A percentile compares a stretch with the other conserved stretches of the same genome.
phyloP scores from a whole-genome alignment of 1,140 invertebrate species.

The Caerostris extrusa region DNA sequence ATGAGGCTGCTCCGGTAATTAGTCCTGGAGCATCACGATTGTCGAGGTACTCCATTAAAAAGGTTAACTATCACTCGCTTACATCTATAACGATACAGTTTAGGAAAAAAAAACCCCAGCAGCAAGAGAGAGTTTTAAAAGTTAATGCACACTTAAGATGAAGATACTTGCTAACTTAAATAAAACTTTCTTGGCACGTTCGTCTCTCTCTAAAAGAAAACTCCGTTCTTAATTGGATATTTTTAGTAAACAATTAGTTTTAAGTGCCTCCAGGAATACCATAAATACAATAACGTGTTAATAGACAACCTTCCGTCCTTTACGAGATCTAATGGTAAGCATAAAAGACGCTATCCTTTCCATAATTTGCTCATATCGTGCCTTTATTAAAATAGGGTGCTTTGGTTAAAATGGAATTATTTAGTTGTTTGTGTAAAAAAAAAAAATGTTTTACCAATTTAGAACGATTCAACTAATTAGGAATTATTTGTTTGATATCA shows the following conservation, averaged over 20 bases:
- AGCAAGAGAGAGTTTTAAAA: not conserved
- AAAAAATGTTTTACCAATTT: too few species aligned
- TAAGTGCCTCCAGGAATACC: not conserved
- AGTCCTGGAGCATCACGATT: not conserved
- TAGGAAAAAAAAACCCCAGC: too few species aligned
- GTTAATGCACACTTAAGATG: constrained; percentile 28
- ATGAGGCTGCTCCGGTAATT: not conserved
- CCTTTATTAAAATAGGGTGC: too few species aligned
- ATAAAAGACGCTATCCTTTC: not conserved
- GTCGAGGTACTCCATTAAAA: not conserved
- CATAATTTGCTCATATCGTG: too few species aligned
- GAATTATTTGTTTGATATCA: too few species aligned
- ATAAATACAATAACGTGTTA: constrained; percentile 2
- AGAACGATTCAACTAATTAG: too few species aligned
- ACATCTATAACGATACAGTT: not conserved
- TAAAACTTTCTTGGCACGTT: not conserved
- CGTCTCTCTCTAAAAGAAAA: not conserved
- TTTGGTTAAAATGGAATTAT: too few species aligned
- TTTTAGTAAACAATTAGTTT: constrained; percentile 36
- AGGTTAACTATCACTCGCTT: constrained; percentile 29
- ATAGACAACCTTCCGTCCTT: not conserved
- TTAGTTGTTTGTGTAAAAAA: too few species aligned
- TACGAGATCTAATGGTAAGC: not conserved
- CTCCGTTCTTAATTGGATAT: constrained; percentile 15
- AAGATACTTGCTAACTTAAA: not conserved